Base-by-base conservation (phyloP, 1,140 invertebrate species). In the Orchesella cincta region DNA sequence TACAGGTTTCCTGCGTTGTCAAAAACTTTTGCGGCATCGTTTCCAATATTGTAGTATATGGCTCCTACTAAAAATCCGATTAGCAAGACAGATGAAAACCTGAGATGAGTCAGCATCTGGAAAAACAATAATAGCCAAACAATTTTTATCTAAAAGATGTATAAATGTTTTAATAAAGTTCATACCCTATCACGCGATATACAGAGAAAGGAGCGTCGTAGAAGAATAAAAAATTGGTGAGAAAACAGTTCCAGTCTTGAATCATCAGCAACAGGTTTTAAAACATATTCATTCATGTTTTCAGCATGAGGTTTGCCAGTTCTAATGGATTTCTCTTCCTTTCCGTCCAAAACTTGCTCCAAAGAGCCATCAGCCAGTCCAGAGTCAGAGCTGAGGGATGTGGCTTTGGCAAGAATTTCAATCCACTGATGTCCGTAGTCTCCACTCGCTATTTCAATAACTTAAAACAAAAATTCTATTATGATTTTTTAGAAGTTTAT, bases 1-100 rank as follows among this genome's bases (percentile, higher is more conserved):
- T 98, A 98, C 64, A 98, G 89, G 84, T 93, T 97, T 23, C 94
- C 95, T 28, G 94, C 91, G 84, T 98, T 98, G 85, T 94, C 96
- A 87, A 93, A 93, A 5, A 95, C 94, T 86, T 96, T 94, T 36
- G 91, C 91, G 16, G 94, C 96, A 81, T 98, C 93, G 82, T 94
- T 92, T 5, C 96, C 96, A 77, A 97, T 95, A 81, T 94, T 92
- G 82, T 94, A 95, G 84, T 97, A 98, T 83, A 98, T 90, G 83
- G 94, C 89, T 31, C 96, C 95, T 80, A 98, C 95, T 28, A 98
- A 88, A 75, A 96, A 87, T 1, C 95, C 95, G 46, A 98, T 93
- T 71, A 93, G 88, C 64, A 96, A 87, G 85, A 97, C 95, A 23
- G 95, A 94, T 80, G 93, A 90, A 73, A 98, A 86, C 77, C 96